Conservation (phyloP, 2,113 vertebrate genomes). For the Brachyhypopomus gauderio region DNA sequence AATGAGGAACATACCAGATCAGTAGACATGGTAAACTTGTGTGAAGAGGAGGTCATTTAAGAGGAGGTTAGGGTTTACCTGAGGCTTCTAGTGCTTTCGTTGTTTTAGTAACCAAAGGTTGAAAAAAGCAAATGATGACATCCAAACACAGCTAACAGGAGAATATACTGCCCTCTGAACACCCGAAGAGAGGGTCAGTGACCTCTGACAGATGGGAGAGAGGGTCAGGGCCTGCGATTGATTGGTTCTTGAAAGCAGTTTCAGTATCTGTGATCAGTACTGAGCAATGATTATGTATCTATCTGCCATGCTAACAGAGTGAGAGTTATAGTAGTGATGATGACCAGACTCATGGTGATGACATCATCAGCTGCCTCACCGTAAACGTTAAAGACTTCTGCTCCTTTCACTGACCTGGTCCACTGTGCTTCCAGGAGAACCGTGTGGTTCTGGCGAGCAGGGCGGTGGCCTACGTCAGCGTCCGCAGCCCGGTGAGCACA, state of each 20-base stretch:
- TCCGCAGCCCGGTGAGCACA: slow-evolving; percentile 82
- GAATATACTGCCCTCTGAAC: slow-evolving; percentile 15
- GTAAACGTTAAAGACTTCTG: no score
- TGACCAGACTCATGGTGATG: background rate
- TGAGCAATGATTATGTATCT: background rate
- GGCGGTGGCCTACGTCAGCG: slow-evolving; percentile 85
- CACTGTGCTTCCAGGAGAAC: slow-evolving; percentile 76
- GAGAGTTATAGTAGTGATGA: background rate
- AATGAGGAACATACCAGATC: background rate
- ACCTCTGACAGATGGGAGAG: slow-evolving; percentile 25
- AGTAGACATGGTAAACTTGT: background rate
- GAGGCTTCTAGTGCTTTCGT: background rate
- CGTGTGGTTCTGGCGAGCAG: slow-evolving; percentile 82
- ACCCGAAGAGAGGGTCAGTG: background rate
- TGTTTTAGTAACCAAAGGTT: background rate
- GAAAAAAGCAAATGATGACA: background rate
- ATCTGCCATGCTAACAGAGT: background rate
- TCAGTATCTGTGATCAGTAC: background rate
- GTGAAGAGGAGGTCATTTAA: slow-evolving; percentile 13
- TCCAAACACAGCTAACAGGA: slow-evolving; percentile 9
- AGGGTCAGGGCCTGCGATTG: slow-evolving; percentile 20
- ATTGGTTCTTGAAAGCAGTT: slow-evolving; percentile 9
- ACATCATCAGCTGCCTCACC: background rate
- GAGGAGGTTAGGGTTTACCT: slow-evolving; percentile 25
- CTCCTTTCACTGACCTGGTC: background rate